phyloP scores from a whole-genome alignment of 1,140 invertebrate genomes.

The Drosophila sulfurigaster region DNA sequence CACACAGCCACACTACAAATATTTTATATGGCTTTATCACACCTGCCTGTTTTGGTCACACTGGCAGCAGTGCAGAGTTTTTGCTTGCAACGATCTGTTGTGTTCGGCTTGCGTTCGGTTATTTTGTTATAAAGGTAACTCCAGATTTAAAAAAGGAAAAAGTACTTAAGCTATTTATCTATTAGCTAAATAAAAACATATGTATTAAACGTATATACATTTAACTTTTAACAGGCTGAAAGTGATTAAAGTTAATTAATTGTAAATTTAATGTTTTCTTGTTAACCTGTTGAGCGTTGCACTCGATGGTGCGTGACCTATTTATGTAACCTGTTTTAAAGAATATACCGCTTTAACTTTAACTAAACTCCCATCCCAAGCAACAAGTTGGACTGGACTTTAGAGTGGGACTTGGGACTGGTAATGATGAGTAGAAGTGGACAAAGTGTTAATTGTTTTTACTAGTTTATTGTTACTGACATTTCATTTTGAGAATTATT shows the following conservation, averaged over 20 bases:
- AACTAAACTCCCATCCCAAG: conserved; percentile 45
- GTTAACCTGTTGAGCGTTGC: conserved; percentile 73
- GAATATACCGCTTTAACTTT: conserved; percentile 65
- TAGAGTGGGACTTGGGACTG: conserved; percentile 13
- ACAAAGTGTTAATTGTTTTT: conserved; percentile 56
- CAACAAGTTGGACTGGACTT: conserved; percentile 45
- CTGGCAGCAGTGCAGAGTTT: conserved; percentile 38
- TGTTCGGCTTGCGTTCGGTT: conserved; percentile 42
- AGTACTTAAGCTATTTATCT: conserved; percentile 29
- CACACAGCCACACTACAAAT: conserved; percentile 14
- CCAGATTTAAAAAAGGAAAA: conserved; percentile 37
- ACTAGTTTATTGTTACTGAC: conserved; percentile 28
- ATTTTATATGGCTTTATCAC: conserved; percentile 1
- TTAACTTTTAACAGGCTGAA: conserved; percentile 19
- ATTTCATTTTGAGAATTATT: conserved; percentile 21
- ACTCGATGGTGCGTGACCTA: conserved; percentile 79
- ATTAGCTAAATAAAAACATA: conserved; percentile 18
- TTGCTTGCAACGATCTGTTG: conserved; percentile 56
- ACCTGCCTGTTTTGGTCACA: conserved; percentile 11
- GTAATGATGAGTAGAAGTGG: conserved; percentile 28
- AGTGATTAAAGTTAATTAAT: conserved; percentile 37
- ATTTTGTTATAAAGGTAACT: conserved; percentile 60
- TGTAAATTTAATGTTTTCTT: conserved; percentile 38
- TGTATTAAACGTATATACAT: conserved; percentile 14
- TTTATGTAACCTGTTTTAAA: conserved; percentile 84